These are phyloP conservation scores for mouse (Mus musculus) DNA, from an alignment of 2,113 vertebrate genomes.

Conservation along the genomic window GRCm39 chr11:84232001-84232500, in stretches of 20 bases:
- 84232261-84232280: conserved; percentile 50
- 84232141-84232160: not conserved
- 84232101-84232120: conserved; percentile 35
- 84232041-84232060: not conserved
- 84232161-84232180: not conserved
- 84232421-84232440: conserved; percentile 26
- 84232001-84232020: conserved; percentile 31
- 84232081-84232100: not conserved
- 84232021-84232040: conserved; percentile 14
- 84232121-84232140: conserved; percentile 1
- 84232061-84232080: conserved; percentile 6
- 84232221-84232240: conserved; percentile 41
- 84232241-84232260: conserved; percentile 20
- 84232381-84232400: not conserved
- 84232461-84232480: conserved; percentile 52
- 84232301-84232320: conserved; percentile 25
- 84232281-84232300: conserved; percentile 36
- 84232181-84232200: not conserved
- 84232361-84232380: conserved; percentile 9
- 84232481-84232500: conserved; percentile 49
- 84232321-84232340: conserved; percentile 51
- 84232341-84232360: conserved; percentile 41
- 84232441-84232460: conserved; percentile 58
- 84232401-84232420: conserved; percentile 38
- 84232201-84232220: conserved; percentile 18